phyloP scores from a whole-genome alignment of 2,797 vertebrate species.

The Channallabes apus region DNA sequence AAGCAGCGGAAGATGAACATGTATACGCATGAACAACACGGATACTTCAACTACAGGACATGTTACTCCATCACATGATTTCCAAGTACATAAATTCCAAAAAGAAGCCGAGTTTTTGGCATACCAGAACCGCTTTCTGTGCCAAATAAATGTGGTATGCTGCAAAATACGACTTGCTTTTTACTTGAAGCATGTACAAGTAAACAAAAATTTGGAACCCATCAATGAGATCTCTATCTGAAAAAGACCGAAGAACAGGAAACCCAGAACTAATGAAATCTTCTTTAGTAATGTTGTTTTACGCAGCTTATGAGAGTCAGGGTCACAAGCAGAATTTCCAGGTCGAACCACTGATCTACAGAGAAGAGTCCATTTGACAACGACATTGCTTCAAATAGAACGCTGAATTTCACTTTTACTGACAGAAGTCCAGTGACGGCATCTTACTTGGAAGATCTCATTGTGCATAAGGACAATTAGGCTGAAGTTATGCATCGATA shows the following conservation, averaged over 20 bases:
- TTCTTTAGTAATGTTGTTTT: not conserved
- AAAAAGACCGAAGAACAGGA: not conserved
- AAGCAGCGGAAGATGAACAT: constrained; percentile 11
- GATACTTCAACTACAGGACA: constrained; percentile 2
- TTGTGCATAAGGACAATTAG: not conserved
- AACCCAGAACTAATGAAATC: not conserved
- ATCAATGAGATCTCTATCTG: not conserved
- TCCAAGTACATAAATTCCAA: not conserved
- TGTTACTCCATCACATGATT: not conserved
- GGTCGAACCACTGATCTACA: not conserved
- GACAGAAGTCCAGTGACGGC: no score
- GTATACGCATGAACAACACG: not conserved
- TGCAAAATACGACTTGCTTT: not conserved
- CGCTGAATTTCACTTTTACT: not conserved
- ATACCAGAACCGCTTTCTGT: not conserved
- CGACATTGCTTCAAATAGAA: not conserved
- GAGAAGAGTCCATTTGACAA: not conserved
- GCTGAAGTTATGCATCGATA: not conserved
- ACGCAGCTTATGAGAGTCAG: no score
- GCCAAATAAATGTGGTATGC: not conserved
- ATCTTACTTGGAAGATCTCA: not conserved
- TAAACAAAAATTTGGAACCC: not conserved
- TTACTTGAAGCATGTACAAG: not conserved
- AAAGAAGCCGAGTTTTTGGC: not conserved
- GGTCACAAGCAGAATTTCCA: not conserved